Conservation (phyloP, 2,888 invertebrate species). For the Dolomedes plantarius region DNA sequence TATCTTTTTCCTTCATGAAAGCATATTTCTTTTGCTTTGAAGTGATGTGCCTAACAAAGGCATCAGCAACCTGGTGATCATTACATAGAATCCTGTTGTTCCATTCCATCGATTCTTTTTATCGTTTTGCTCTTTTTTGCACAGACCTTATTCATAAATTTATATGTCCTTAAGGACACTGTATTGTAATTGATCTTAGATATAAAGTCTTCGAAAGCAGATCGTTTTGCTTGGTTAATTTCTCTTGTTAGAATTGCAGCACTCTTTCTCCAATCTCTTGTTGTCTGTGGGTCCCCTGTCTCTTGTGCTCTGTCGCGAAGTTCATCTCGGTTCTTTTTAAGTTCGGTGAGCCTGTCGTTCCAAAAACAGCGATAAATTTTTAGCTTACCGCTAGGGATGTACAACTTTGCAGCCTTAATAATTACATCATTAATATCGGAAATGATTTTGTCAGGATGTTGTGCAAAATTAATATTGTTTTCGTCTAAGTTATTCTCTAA, state of each 20-base stretch:
- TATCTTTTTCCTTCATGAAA: slow-evolving; percentile 19
- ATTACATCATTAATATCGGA: too few species aligned
- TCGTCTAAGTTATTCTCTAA: too few species aligned
- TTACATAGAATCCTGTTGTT: neutral
- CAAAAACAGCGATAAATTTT: neutral
- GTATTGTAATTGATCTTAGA: slow-evolving; percentile 44
- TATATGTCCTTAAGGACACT: slow-evolving; percentile 17
- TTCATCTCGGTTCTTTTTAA: too few species aligned
- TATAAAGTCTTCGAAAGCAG: slow-evolving; percentile 23
- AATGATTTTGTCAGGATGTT: too few species aligned
- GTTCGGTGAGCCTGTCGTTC: neutral
- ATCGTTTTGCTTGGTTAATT: too few species aligned
- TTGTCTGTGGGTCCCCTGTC: neutral
- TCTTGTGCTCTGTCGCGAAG: neutral
- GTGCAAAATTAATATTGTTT: too few species aligned
- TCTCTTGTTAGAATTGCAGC: slow-evolving; percentile 12
- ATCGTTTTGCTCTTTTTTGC: too few species aligned
- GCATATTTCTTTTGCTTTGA: slow-evolving; percentile 17
- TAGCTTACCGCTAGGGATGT: too few species aligned
- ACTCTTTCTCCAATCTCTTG: neutral
- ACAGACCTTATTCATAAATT: slow-evolving; percentile 16
- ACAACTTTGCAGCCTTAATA: too few species aligned
- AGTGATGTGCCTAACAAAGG: slow-evolving; percentile 6
- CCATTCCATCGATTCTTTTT: slow-evolving; percentile 19
- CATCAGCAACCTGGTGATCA: slow-evolving; percentile 16